phyloP scores from a whole-genome alignment of 2,888 invertebrate genomes.

The Lasioglossum leucozonium region DNA sequence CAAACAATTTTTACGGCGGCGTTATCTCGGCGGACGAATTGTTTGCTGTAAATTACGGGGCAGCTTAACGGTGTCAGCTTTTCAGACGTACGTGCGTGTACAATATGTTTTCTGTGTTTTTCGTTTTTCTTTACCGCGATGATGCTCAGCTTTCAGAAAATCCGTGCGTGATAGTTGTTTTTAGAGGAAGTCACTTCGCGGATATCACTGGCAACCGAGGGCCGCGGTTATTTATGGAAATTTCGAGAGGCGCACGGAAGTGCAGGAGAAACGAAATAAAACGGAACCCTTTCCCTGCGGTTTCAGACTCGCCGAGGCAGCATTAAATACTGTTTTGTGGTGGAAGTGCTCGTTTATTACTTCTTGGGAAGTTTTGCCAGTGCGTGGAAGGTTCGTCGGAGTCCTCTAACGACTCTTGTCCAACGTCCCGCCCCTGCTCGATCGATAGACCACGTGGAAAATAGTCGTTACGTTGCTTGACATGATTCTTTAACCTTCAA shows the following conservation, averaged over 20 bases:
- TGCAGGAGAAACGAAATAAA: background rate
- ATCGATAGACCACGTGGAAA: background rate
- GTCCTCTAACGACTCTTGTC: background rate
- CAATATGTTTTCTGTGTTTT: background rate
- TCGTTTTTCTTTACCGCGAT: background rate
- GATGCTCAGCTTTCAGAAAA: background rate
- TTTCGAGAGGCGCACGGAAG: background rate
- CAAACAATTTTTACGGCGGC: background rate
- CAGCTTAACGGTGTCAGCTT: background rate
- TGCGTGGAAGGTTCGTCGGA: background rate
- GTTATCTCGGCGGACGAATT: background rate
- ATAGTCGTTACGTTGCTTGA: background rate
- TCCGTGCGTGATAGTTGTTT: background rate
- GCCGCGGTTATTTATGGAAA: background rate
- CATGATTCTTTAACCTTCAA: too few species aligned
- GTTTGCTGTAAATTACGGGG: background rate
- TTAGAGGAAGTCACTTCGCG: background rate
- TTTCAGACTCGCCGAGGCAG: background rate
- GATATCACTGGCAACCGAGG: background rate
- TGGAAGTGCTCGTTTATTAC: background rate
- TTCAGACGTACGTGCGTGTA: background rate
- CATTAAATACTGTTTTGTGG: background rate
- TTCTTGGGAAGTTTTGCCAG: background rate
- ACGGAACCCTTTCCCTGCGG: background rate
- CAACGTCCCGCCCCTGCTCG: background rate